Base-by-base conservation (phyloP, 35 echinoderm and acorn worm species). In the Strongylocentrotus purpuratus region DNA sequence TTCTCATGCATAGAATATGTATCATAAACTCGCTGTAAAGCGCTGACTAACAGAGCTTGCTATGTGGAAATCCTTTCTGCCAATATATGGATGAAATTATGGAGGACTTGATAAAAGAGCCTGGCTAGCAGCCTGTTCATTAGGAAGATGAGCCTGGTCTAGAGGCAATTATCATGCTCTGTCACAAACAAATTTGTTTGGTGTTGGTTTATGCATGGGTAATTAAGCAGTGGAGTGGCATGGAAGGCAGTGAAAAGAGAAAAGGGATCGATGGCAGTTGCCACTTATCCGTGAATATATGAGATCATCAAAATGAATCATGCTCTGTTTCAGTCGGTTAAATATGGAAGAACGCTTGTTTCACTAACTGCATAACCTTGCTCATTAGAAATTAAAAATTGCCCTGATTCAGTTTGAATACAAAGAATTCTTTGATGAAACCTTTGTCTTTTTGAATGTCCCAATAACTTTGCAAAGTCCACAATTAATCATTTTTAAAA, bases 191-290 rank as follows among this genome's bases (percentile, higher is more conserved):
- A 78, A 78, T 78, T 78, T 78, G 65, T 28, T 7, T 78, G 65
- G 65, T 78, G 65, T 78, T 78, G 65, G 22, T 78, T 78, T 78
- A 78, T 78, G 65, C 65, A 78, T 78, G 65, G 65, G 65, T 78
- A 78, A 78, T 78, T 78, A 78, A 78, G 65, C 25, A 78, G 65
- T n/a, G 22, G 65, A 78, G 65, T 78, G 65, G 65, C 65, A 78
- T 78, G 65, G 65, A 78, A 78, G 22, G 65, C 6, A 78, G 65
- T 22, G 48, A 78, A 78, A 78, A 9, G 52, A 59, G 7, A 78
- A n/a, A n/a, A 78, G 65, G 65, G 65, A 78, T 28, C 25, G 15
- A 78, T 28, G 65, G 15, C 50, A 55, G 50, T 55, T 13, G 7
- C 28, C 65, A 78, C 6, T 78, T 78, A 78, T 78, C 65, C n/a